Percentiles rank a stretch among this genome's conserved stretches.
Evolutionary conservation across 2,113 vertebrate species (phyloP).

Genomic region (Eptesicus fuscus): DNA sequence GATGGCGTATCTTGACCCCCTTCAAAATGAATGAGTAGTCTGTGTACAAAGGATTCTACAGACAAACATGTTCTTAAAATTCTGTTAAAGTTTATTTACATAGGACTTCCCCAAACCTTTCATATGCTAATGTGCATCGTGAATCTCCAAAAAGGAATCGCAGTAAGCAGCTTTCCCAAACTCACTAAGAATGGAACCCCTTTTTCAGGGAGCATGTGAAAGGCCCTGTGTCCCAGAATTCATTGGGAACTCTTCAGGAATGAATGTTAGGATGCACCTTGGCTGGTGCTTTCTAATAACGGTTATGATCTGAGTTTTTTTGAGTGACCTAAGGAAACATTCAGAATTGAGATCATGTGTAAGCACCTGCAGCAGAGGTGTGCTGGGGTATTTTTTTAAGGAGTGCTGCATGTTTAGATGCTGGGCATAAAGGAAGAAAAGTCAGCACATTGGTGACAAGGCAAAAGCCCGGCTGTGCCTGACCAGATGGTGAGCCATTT

Average conservation of each 20-base stretch:
- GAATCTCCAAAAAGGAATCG: not conserved
- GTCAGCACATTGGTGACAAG: not conserved
- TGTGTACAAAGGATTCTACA: not conserved
- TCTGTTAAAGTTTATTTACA: not conserved
- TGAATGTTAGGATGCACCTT: not conserved
- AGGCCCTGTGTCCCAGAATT: not conserved
- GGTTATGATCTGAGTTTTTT: constrained; percentile 7
- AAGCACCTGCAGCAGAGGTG: not conserved
- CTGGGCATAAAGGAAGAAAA: not conserved
- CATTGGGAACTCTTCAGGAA: not conserved
- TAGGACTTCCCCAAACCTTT: not conserved
- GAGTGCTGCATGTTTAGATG: not conserved
- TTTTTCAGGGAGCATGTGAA: not conserved
- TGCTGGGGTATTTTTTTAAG: not conserved
- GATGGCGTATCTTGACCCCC: not conserved
- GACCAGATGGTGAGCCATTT: not conserved
- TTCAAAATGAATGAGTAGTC: not conserved
- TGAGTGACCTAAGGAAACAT: not conserved
- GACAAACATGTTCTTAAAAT: not conserved
- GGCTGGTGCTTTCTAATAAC: not conserved
- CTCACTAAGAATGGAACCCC: not conserved
- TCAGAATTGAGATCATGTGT: constrained; percentile 31
- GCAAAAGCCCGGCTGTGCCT: not conserved
- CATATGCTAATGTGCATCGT: not conserved
- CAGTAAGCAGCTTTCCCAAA: not conserved